These are phyloP conservation scores for Mythimna albipuncta DNA, from an alignment of 2,888 invertebrate species.

Conservation along the genomic window DNA sequence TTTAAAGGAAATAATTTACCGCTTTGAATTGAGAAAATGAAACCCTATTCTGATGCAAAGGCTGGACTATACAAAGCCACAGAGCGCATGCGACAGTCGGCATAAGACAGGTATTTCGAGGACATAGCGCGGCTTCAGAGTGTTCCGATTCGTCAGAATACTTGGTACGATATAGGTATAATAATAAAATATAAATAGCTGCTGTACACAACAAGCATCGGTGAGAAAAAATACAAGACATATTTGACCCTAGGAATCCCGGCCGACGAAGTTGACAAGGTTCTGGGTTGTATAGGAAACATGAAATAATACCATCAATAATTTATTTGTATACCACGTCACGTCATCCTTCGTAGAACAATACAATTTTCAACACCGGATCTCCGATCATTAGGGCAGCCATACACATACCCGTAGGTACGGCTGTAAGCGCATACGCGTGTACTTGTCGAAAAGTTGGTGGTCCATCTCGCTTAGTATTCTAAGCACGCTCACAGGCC, in stretches of 20 bases:
- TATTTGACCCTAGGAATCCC: neutral
- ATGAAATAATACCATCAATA: constrained; percentile 23
- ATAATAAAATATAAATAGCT: neutral
- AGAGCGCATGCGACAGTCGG: neutral
- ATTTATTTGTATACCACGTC: constrained; percentile 18
- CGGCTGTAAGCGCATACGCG: constrained; percentile 47
- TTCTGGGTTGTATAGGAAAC: neutral
- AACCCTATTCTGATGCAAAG: neutral
- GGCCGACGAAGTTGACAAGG: neutral
- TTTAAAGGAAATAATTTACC: constrained; percentile 1
- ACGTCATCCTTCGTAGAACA: constrained; percentile 60
- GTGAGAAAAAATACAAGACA: neutral
- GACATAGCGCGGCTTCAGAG: neutral
- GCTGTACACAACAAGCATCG: neutral
- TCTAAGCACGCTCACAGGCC: constrained; percentile 76
- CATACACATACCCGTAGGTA: constrained; percentile 51
- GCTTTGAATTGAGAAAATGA: neutral
- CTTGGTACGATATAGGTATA: neutral
- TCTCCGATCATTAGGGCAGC: constrained; percentile 58
- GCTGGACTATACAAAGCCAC: neutral
- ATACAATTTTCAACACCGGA: constrained; percentile 70
- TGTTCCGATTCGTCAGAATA: neutral
- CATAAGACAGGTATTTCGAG: neutral
- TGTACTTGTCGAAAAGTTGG: constrained; percentile 77
- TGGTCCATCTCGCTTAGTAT: constrained; percentile 86